Evolutionary conservation across 2,113 vertebrate species (phyloP), one percentile per base, ranked within the genome.

Genomic region (Ellobius talpinus): DNA sequence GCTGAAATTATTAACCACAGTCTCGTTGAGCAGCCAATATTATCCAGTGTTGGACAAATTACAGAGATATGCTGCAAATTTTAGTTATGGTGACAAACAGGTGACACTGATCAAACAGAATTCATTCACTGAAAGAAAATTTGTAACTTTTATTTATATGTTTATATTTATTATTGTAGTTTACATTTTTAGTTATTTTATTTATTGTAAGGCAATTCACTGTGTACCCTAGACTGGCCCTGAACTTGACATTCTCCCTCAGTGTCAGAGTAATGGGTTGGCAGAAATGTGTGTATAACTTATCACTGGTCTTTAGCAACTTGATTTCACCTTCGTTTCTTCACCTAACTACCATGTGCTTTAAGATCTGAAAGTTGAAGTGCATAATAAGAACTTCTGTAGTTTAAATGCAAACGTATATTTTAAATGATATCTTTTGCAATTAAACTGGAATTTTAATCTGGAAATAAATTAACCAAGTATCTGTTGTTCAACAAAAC

Each of bases 271-370:
- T 55, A 52, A 24, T 88, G 47, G 36, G 21, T 29, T 72, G 21
- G 50, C 23, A 72, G 66, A 16, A 0, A 13, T 68, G 17, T 47
- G 12, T 21, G 21, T 31, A 70, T 36, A 72, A 36, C 31, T 24
- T n/a, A 26, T 4, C 70, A 74, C 9, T 66, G 77, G 55, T 72
- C 85, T 82, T 63, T 47, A 95, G 82, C 10, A 58, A 50, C 45
- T 93, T 70, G 45, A 91, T 78, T 61, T 93, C 92, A 52, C 14
- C 47, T 95, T 91, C 2, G 82, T 84, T 92, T 95, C 21, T 73
- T 85, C 12, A 87, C 65, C 74, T 77, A 79, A 42, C 14, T 70
- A 94, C 52, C 94, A 61, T 42, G 72, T 92, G 76, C 66, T 47
- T 78, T 61, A 39, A 52, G 14, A 33, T 87, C 45, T 90, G 26